Conservation (phyloP, 64 coral and sea anemone species). For the Orbicella faveolata region DNA sequence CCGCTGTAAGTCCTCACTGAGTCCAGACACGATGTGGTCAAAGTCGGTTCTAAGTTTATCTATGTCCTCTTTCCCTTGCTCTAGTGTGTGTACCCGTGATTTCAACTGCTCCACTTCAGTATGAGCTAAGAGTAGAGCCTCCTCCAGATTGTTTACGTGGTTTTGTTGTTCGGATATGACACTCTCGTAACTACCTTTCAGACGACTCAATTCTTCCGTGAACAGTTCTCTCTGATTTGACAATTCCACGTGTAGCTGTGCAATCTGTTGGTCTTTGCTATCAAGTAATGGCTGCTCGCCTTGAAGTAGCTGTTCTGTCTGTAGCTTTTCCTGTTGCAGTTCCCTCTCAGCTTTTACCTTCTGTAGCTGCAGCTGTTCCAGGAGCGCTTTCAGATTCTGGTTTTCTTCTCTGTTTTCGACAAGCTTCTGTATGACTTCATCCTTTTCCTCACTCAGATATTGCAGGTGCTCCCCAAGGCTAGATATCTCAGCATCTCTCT, state of each 20-base stretch:
- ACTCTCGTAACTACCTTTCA: slow-evolving; percentile 22
- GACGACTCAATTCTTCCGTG: neutral
- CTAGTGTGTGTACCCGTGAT: slow-evolving; percentile 31
- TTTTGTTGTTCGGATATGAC: slow-evolving; percentile 33
- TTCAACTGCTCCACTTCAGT: neutral
- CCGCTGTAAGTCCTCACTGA: slow-evolving; percentile 74
- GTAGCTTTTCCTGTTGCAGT: neutral
- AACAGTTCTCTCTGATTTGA: neutral
- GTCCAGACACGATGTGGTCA: slow-evolving; percentile 73
- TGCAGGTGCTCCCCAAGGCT: neutral
- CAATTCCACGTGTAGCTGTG: slow-evolving; percentile 1
- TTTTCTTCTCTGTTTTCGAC: neutral
- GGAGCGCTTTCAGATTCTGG: neutral
- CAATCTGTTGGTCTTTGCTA: slow-evolving; percentile 1
- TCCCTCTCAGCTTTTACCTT: slow-evolving; percentile 26
- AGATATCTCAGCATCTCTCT: slow-evolving; percentile 8
- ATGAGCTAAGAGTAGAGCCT: neutral
- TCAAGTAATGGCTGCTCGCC: slow-evolving; percentile 10
- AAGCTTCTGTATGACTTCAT: neutral
- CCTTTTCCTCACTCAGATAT: neutral
- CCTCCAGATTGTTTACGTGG: slow-evolving; percentile 16
- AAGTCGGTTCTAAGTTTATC: slow-evolving; percentile 55
- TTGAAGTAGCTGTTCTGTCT: slow-evolving; percentile 25
- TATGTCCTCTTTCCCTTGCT: slow-evolving; percentile 30
- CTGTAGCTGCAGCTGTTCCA: slow-evolving; percentile 19